Conservation (phyloP, 2,113 vertebrate genomes). For the Sciurus niger region DNA sequence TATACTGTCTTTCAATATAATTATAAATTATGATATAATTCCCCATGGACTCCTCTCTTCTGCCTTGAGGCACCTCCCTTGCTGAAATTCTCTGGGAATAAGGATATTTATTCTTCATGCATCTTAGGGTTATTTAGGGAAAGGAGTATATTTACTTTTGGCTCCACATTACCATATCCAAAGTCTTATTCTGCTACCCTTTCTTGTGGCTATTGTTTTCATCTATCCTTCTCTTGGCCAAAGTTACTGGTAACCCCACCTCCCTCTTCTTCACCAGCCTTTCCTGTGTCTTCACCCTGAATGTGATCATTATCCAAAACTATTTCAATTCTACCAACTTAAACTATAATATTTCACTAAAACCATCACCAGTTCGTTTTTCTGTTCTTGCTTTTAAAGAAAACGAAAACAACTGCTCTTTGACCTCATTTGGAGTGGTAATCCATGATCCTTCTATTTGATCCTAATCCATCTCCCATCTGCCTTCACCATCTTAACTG, state of each 20-base stretch:
- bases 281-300: not conserved
- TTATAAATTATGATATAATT: too few relatives aligned
- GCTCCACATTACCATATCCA: not conserved
- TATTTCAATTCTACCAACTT: not conserved
- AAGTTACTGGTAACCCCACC: not conserved
- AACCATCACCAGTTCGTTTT: not conserved
- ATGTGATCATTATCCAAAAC: not conserved
- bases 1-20: too few relatives aligned
- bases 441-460: not conserved
- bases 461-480: not conserved
- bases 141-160: not conserved
- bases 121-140: not conserved
- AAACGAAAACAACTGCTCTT: slow-evolving; percentile 29
- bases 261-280: not conserved
- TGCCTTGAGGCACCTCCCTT: not conserved
- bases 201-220: not conserved
- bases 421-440: not conserved
- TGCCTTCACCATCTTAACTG: not conserved
- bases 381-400: slow-evolving; percentile 42
- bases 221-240: not conserved
- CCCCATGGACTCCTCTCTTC: not conserved
- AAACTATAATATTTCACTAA: not conserved
- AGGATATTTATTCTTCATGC: not conserved
- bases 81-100: not conserved
- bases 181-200: not conserved